Conservation (phyloP, 2,113 vertebrate genomes). For the Muntiacus muntjak region DNA sequence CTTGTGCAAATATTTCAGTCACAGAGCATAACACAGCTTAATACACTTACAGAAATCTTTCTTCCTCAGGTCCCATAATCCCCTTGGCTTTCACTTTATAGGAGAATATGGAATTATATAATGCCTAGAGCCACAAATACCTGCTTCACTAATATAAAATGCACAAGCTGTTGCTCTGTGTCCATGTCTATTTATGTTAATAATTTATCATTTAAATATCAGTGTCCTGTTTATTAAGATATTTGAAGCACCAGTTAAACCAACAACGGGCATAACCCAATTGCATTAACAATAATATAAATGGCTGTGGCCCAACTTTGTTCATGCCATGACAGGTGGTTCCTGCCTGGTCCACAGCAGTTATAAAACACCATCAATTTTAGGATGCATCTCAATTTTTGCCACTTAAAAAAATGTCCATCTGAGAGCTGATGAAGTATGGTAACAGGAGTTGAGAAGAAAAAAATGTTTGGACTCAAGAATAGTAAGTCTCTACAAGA, state of each 20-base stretch:
- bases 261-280: not conserved
- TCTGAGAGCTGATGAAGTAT: not conserved
- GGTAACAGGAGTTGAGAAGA: not conserved
- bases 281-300: not conserved
- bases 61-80: not conserved
- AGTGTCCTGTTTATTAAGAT: not conserved
- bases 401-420: not conserved
- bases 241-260: not conserved
- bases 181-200: not conserved
- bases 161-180: not conserved
- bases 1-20: not conserved
- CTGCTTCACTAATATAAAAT: not conserved
- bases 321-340: not conserved
- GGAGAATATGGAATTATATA: not conserved
- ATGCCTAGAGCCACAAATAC: not conserved
- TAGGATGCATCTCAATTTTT: not conserved
- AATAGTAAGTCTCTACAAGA: not conserved
- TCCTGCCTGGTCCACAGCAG: not conserved
- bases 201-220: not conserved
- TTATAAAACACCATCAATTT: not conserved
- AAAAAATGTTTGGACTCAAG: not conserved
- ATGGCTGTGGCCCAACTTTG: not conserved
- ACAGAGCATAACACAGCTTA: not conserved
- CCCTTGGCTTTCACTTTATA: not conserved
- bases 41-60: not conserved